Percentiles rank a stretch among this genome's conserved stretches.
These are phyloP conservation scores for Antigone vipio DNA, from an alignment of 2,113 vertebrate genomes.

Conservation along the genomic window DNA sequence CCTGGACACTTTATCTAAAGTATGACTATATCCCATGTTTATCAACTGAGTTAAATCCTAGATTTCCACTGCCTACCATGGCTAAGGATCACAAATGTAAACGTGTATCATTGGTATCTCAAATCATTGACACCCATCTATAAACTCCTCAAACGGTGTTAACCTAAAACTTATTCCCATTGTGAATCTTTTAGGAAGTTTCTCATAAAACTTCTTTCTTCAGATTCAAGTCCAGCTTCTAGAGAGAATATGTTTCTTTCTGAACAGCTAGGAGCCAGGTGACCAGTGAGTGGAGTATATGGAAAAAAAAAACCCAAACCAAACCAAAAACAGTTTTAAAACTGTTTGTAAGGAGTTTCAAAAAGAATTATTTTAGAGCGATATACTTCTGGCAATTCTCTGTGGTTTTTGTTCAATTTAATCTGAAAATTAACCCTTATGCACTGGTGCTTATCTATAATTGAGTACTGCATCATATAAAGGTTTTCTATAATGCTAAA, in stretches of 20 bases:
- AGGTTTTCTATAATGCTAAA: background rate
- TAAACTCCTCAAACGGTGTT: background rate
- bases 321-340: background rate
- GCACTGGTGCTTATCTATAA: background rate
- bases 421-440: background rate
- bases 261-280: background rate
- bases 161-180: background rate
- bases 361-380: background rate
- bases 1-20: background rate
- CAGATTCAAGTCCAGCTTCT: background rate
- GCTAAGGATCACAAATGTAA: background rate
- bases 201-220: background rate
- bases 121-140: background rate
- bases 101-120: background rate
- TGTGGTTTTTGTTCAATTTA: background rate
- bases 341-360: background rate
- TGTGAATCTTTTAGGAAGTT: background rate
- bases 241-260: background rate
- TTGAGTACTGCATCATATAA: background rate
- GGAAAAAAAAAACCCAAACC: background rate
- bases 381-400: background rate
- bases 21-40: background rate
- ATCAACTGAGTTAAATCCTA: background rate
- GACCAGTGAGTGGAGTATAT: background rate
- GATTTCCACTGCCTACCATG: background rate